Evolutionary conservation across 2,888 invertebrate species (phyloP).

Genomic region (Aquatica leii): DNA sequence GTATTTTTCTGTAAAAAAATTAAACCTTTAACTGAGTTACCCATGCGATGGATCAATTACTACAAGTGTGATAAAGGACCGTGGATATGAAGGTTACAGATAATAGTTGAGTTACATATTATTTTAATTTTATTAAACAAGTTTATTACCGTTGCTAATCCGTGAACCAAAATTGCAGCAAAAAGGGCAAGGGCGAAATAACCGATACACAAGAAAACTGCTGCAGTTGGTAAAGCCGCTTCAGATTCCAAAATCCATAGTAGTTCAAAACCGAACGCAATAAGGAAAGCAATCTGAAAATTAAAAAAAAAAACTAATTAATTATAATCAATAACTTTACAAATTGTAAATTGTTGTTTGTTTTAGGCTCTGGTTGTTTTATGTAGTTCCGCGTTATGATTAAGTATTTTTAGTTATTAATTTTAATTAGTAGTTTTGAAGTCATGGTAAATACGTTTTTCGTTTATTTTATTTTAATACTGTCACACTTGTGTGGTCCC

Average conservation of each 20-base stretch:
- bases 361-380: not conserved
- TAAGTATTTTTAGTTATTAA: no score
- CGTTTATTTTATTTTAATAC: no score
- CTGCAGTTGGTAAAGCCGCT: conserved; percentile 61
- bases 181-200: conserved; percentile 63
- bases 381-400: not conserved
- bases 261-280: conserved; percentile 64
- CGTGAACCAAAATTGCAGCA: conserved; percentile 63
- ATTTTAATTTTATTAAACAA: no score
- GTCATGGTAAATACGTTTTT: no score
- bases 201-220: conserved; percentile 63
- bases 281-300: conserved; percentile 63
- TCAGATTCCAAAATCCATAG: conserved; percentile 63
- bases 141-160: conserved; percentile 62
- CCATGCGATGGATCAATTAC: conserved; percentile 12
- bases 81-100: no score
- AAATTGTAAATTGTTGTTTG: not conserved
- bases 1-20: conserved; percentile 61
- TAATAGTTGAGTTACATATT: no score
- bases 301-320: conserved; percentile 44
- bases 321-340: not conserved
- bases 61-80: not conserved
- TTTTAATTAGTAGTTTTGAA: no score
- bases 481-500: no score
- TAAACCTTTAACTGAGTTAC: not conserved